Conservation (phyloP, 2,888 invertebrate genomes). For the Pandemis heparana region DNA sequence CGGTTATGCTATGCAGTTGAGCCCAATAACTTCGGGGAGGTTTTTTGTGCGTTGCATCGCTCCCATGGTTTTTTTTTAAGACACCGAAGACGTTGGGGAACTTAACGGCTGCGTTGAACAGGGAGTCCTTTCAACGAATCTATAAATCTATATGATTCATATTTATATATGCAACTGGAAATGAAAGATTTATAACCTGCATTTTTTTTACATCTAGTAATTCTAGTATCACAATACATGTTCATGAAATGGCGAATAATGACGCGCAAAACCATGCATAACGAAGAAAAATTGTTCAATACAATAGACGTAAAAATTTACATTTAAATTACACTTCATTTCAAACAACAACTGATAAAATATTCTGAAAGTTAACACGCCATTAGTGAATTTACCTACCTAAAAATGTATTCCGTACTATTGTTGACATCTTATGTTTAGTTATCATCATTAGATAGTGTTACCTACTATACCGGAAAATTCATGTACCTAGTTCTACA, state of each 20-base stretch:
- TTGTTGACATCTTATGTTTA: background rate
- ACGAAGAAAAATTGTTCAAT: background rate
- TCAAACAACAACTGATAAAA: background rate
- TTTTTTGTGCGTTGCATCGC: constrained; percentile 56
- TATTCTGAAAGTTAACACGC: background rate
- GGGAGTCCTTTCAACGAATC: background rate
- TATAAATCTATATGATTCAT: background rate
- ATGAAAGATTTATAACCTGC: background rate
- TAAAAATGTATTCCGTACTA: background rate
- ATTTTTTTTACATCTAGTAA: too few species aligned
- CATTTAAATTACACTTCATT: background rate
- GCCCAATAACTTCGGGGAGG: constrained; percentile 60
- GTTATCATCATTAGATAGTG: constrained; percentile 3
- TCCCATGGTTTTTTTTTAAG: constrained; percentile 48
- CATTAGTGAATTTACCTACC: background rate
- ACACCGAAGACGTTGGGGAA: constrained; percentile 32
- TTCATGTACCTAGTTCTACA: too few species aligned
- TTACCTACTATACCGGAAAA: too few species aligned
- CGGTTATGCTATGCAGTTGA: constrained; percentile 63
- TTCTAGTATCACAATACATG: too few species aligned
- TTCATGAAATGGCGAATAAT: too few species aligned
- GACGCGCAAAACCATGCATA: background rate
- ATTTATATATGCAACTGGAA: background rate
- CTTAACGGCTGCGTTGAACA: constrained; percentile 1
- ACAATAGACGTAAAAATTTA: constrained; percentile 2